Percentiles rank a stretch among this genome's conserved stretches.
phyloP scores from a whole-genome alignment of 2,113 vertebrate genomes.

The Nesogale talazaci region DNA sequence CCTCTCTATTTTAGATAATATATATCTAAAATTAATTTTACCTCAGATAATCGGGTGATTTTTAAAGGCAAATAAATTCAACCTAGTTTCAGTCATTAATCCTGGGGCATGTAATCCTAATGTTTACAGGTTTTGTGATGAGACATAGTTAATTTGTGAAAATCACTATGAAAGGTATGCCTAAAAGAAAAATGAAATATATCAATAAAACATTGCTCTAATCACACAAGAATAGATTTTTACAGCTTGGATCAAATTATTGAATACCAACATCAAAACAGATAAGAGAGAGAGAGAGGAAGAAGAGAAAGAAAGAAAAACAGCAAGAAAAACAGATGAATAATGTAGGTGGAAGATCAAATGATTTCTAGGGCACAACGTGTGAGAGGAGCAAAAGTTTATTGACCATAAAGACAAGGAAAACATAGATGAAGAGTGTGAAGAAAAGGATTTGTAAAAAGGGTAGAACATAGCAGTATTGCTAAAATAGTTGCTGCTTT shows the following conservation, averaged over 20 bases:
- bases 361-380: not conserved
- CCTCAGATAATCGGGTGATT: constrained; percentile 23
- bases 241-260: not conserved
- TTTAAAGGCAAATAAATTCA: constrained; percentile 38
- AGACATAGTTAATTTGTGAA: constrained; percentile 33
- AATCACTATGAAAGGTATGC: constrained; percentile 25
- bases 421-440: not conserved
- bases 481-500: constrained; percentile 31
- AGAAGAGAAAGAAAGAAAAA: too few relatives aligned
- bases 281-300: not conserved
- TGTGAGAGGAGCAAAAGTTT: not conserved
- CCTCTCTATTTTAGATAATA: not conserved
- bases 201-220: constrained; percentile 38
- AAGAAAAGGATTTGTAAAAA: not conserved
- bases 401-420: not conserved
- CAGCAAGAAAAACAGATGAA: not conserved
- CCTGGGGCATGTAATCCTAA: not conserved
- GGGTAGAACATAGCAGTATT: constrained; percentile 8
- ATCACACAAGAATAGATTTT: constrained; percentile 31
- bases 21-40: constrained; percentile 19
- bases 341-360: not conserved
- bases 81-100: constrained; percentile 50
- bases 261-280: not conserved
- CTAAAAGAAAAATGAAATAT: constrained; percentile 57
- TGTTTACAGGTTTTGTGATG: not conserved